Conservation (phyloP, 2,113 vertebrate species). For the Lontra canadensis region DNA sequence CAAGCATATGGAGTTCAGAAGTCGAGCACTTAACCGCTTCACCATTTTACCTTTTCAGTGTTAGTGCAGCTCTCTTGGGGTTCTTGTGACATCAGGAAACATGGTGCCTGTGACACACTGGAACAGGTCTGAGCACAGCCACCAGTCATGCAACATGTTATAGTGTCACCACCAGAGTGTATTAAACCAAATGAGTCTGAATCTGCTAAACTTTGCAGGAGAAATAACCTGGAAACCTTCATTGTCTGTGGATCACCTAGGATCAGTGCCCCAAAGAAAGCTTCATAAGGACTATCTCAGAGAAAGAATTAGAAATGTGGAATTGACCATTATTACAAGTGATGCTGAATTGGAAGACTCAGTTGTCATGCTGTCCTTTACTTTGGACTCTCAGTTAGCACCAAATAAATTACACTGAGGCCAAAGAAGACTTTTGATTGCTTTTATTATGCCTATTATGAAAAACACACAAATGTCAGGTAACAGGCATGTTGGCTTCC, state of each 20-base stretch:
- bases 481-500: background rate
- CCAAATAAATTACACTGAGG: background rate
- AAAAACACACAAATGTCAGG: background rate
- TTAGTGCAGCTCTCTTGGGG: background rate
- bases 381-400: background rate
- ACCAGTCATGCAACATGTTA: background rate
- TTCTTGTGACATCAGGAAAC: background rate
- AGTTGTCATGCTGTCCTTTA: background rate
- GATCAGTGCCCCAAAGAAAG: background rate
- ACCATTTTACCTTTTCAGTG: accelerated
- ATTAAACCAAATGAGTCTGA: background rate
- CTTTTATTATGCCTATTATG: background rate
- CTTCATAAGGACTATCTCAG: background rate
- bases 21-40: no score
- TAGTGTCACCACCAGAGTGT: background rate
- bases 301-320: background rate
- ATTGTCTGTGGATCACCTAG: accelerated
- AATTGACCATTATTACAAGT: background rate
- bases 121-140: background rate
- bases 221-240: background rate
- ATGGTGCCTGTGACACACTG: background rate
- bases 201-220: background rate
- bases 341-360: background rate
- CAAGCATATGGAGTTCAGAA: background rate
- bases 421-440: background rate